phyloP scores from a whole-genome alignment of 1,140 invertebrate species.

The Bombus superbus region DNA sequence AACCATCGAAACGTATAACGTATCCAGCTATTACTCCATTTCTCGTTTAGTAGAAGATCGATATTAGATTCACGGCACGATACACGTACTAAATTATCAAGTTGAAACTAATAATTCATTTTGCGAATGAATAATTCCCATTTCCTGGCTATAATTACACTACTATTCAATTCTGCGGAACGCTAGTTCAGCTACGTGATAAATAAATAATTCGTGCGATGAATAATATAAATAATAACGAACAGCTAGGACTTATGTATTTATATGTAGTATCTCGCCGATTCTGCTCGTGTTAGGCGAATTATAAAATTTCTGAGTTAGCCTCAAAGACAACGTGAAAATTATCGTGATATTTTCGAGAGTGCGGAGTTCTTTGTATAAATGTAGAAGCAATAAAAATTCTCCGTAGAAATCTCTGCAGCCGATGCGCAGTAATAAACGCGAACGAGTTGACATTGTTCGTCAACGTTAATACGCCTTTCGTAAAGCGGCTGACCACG shows the following conservation, averaged over 20 bases:
- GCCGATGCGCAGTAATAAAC: neutral
- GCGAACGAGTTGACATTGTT: neutral
- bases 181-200: neutral
- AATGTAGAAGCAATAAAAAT: neutral
- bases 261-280: no score
- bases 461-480: neutral
- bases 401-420: neutral
- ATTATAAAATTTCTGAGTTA: neutral
- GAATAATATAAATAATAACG: neutral
- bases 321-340: no score
- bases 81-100: neutral
- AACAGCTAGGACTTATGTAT: no score
- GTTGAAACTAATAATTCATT: constrained; percentile 7
- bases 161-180: no score
- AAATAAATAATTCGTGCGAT: neutral
- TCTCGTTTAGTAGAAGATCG: neutral
- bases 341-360: neutral
- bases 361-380: no score
- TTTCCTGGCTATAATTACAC: neutral
- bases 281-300: neutral
- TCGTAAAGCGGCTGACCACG: neutral
- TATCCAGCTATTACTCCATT: no score
- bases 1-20: no score
- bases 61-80: neutral
- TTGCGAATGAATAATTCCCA: neutral